Conservation (phyloP, 2,888 invertebrate species). For the Calliphora vomitoria region DNA sequence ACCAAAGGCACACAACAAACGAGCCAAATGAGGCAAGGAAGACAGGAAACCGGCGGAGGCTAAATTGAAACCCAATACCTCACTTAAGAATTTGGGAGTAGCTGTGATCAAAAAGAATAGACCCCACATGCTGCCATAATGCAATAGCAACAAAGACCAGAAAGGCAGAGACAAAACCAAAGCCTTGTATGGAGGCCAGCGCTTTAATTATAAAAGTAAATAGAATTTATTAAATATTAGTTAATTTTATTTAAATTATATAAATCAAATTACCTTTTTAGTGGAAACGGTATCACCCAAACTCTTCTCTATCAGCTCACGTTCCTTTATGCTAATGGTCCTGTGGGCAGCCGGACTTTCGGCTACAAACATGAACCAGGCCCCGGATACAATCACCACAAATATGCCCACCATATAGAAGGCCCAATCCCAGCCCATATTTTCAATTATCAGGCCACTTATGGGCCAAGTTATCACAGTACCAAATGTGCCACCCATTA, state of each 20-base stretch:
- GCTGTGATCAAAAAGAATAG: constrained; percentile 91
- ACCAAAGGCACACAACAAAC: constrained; percentile 88
- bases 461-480: constrained; percentile 90
- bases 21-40: constrained; percentile 89
- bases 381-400: constrained; percentile 85
- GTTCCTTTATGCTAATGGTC: constrained; percentile 87
- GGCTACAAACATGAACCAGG: constrained; percentile 88
- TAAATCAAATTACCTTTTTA: constrained; percentile 85
- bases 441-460: constrained; percentile 87
- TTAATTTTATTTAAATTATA: background rate
- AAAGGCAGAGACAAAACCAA: constrained; percentile 89
- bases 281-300: constrained; percentile 86
- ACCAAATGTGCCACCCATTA: constrained; percentile 90
- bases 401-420: constrained; percentile 88
- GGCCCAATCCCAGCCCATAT: constrained; percentile 88
- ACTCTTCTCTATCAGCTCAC: constrained; percentile 87
- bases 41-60: constrained; percentile 89
- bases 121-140: constrained; percentile 92
- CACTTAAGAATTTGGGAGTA: constrained; percentile 90
- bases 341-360: constrained; percentile 88
- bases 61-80: constrained; percentile 88
- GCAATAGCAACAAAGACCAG: constrained; percentile 88
- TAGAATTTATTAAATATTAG: background rate
- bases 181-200: constrained; percentile 88
- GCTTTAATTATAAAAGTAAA: constrained; percentile 82